Conservation (phyloP, 2,113 vertebrate species). For the Pituophis catenifer region DNA sequence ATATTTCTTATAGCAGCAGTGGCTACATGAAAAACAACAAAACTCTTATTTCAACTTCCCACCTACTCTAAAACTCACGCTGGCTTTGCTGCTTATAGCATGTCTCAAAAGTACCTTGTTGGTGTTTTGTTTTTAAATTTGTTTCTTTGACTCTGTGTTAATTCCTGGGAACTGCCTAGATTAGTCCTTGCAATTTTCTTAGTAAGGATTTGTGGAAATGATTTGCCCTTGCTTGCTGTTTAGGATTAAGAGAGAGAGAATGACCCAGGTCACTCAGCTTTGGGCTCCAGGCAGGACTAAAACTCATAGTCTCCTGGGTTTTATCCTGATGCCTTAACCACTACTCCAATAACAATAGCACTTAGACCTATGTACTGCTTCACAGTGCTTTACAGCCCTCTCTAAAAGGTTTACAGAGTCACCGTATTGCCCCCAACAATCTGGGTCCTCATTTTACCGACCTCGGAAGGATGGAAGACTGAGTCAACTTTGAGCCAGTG, state of each 20-base stretch:
- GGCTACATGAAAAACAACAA: background rate
- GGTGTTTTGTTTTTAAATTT: background rate
- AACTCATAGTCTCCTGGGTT: background rate
- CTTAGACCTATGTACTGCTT: too few relatives aligned
- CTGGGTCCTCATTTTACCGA: too few relatives aligned
- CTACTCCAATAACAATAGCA: too few relatives aligned
- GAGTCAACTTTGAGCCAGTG: too few relatives aligned
- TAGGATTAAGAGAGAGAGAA: background rate
- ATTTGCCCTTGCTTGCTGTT: background rate
- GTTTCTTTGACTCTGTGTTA: background rate
- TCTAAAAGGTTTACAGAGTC: too few relatives aligned
- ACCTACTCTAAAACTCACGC: background rate
- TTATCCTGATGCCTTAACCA: background rate
- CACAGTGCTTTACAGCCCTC: too few relatives aligned
- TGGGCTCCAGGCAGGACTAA: background rate
- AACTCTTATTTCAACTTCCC: constrained; percentile 13
- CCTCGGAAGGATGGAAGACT: too few relatives aligned
- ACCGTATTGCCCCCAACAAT: too few relatives aligned
- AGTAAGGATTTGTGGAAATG: background rate
- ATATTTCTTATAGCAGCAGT: background rate
- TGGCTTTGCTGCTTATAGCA: background rate
- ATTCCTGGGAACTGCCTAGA: background rate
- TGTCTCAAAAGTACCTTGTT: background rate
- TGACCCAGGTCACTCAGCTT: background rate
- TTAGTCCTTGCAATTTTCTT: background rate